Evolutionary conservation across 2,797 vertebrate genomes (phyloP).

Genomic region (Spatula clypeata): DNA sequence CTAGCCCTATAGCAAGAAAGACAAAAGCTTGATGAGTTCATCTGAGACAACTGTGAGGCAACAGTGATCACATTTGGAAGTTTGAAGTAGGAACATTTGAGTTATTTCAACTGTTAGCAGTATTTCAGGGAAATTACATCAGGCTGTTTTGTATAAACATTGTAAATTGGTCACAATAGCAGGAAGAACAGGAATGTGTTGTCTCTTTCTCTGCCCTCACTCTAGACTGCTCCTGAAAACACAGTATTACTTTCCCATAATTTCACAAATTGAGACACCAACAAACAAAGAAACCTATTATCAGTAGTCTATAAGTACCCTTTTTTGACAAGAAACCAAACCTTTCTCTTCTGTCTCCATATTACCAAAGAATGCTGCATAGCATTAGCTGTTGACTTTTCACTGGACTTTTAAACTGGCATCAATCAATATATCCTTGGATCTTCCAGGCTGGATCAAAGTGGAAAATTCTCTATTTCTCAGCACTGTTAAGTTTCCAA

Average conservation of each 20-base stretch:
- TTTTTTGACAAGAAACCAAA: not conserved
- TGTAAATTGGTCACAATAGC: slow-evolving; percentile 12
- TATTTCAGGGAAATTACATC: slow-evolving; percentile 23
- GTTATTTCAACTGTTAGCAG: slow-evolving; percentile 20
- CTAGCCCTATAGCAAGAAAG: not conserved
- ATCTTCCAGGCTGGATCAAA: not conserved
- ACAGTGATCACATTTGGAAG: not conserved
- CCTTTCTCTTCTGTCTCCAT: not conserved
- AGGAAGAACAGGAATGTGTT: not conserved
- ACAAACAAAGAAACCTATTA: not conserved
- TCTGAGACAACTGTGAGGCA: not conserved
- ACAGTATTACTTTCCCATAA: not conserved
- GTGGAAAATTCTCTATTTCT: not conserved
- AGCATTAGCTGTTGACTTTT: not conserved
- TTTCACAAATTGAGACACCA: not conserved
- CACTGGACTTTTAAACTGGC: not conserved
- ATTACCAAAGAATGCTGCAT: not conserved
- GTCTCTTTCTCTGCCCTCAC: not conserved
- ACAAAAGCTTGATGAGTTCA: not conserved
- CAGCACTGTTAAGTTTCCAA: not conserved
- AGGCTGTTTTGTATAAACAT: slow-evolving; percentile 1
- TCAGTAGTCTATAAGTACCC: not conserved
- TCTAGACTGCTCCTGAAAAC: not conserved
- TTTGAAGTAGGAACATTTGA: slow-evolving; percentile 31
- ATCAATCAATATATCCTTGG: not conserved